Conservation (phyloP, 2,888 invertebrate genomes). For the Cetonia aurata region DNA sequence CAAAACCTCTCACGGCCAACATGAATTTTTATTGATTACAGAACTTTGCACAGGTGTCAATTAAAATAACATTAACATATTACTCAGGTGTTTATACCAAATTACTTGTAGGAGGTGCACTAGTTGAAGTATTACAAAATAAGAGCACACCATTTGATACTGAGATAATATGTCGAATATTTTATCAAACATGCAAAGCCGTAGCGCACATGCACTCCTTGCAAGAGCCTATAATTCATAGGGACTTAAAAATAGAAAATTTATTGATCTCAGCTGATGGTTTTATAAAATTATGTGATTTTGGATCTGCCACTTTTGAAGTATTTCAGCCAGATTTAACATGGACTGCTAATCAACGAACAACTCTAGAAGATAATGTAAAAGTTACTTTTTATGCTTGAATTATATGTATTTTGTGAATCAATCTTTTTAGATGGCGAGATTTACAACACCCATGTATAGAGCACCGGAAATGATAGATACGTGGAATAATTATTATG, state of each 20-base stretch:
- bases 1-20: conserved; percentile 83
- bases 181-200: conserved; percentile 91
- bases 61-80: neutral
- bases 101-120: conserved; percentile 70
- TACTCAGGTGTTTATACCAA: neutral
- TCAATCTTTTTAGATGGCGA: conserved; percentile 74
- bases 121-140: conserved; percentile 75
- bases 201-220: conserved; percentile 95
- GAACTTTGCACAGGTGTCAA: conserved; percentile 87
- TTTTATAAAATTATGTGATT: conserved; percentile 94
- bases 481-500: conserved; percentile 95
- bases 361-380: conserved; percentile 94
- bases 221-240: conserved; percentile 90
- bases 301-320: conserved; percentile 94
- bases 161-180: conserved; percentile 82
- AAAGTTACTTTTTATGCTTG: conserved; percentile 53
- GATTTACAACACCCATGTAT: conserved; percentile 93
- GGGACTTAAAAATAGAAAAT: conserved; percentile 97
- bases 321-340: conserved; percentile 85
- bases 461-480: conserved; percentile 98
- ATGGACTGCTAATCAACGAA: conserved; percentile 94
- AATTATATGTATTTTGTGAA: conserved; percentile 10
- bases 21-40: conserved; percentile 92
- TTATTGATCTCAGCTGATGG: conserved; percentile 89
- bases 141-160: conserved; percentile 74